Evolutionary conservation across 2,888 invertebrate species (phyloP), one percentile per base, ranked within the genome.

Genomic region (Drosophila quinaria): DNA sequence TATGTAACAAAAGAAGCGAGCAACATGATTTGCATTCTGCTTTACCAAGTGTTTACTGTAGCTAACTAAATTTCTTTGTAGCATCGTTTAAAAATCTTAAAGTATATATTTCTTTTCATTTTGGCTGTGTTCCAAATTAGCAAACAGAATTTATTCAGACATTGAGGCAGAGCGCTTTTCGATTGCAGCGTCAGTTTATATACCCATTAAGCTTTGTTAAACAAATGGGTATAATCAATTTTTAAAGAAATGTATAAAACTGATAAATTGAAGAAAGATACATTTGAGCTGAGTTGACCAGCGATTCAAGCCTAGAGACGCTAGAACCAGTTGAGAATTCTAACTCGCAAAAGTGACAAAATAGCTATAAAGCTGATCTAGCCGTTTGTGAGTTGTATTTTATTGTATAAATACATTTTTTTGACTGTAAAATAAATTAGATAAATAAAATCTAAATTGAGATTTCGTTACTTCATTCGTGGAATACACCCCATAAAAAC

Each of bases 91-190:
- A 63, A 31, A 31, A 50, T 75, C 49, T 73, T 47, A 52, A 55
- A 72, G 70, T 66, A 76, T 62, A 51, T 73, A 74, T 89, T 76
- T 74, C 39, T 89, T 76, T 84, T 78, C 70, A 56, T 70, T 66
- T 87, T 85, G 84, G 84, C 88, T 56, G 22, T 54, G 37, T 46
- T 70, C 90, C 84, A 85, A 85, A 85, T 89, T 89, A 89, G 84
- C 90, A 68, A 70, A 81, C 51, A 60, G 49, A 87, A 74, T 87
- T 74, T 65, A 72, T 74, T 51, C 70, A 69, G 73, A 70, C 64
- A 31, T 51, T 33, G 58, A n/a, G 35, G 39, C 39, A 22, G 42
- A 19, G 10, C 22, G 41, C 41, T 41, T 19, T 22, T 42, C 19
- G 19, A 19, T 22, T 41, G 58, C 42, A 46, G 35, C 25, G 15